A percentile compares a stretch with the other conserved stretches of the same genome.
phyloP scores from a whole-genome alignment of 2,888 invertebrate species.

The Zaprionus lineosus region DNA sequence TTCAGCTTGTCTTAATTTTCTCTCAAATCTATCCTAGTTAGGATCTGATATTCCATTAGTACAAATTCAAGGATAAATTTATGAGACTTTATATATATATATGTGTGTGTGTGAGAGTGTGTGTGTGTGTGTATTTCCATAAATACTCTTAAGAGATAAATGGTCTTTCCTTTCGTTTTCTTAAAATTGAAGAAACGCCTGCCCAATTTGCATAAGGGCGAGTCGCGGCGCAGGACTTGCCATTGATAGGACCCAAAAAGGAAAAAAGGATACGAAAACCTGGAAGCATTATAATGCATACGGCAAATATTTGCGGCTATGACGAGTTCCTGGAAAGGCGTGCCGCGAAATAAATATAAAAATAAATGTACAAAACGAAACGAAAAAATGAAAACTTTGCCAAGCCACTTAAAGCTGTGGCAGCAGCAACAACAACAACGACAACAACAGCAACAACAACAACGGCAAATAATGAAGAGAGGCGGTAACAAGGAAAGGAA shows the following conservation, averaged over 20 bases:
- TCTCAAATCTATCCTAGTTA: no score
- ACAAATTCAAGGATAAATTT: no score
- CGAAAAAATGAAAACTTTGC: neutral
- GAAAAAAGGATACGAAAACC: slow-evolving; percentile 19
- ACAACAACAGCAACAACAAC: slow-evolving; percentile 7
- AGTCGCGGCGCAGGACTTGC: slow-evolving; percentile 34
- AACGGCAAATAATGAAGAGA: neutral
- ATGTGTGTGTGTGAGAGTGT: no score
- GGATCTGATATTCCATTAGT: no score
- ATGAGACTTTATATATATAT: no score
- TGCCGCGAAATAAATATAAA: slow-evolving; percentile 46
- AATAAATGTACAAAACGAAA: slow-evolving; percentile 1
- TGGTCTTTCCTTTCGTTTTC: neutral
- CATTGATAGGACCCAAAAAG: slow-evolving; percentile 26
- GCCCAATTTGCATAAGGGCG: slow-evolving; percentile 55
- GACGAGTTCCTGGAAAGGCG: slow-evolving; percentile 68
- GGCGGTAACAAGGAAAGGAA: slow-evolving; percentile 16
- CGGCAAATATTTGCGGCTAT: slow-evolving; percentile 67
- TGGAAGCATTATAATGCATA: slow-evolving; percentile 38
- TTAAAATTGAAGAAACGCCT: slow-evolving; percentile 1
- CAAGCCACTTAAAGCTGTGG: slow-evolving; percentile 61
- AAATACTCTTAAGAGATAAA: no score
- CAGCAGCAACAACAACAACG: slow-evolving; percentile 28
- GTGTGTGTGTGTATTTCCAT: no score
- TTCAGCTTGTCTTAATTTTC: no score